A percentile compares a stretch with the other conserved stretches of the same genome.
phyloP scores from a whole-genome alignment of 2,797 vertebrate species.

The Rhinophrynus dorsalis region DNA sequence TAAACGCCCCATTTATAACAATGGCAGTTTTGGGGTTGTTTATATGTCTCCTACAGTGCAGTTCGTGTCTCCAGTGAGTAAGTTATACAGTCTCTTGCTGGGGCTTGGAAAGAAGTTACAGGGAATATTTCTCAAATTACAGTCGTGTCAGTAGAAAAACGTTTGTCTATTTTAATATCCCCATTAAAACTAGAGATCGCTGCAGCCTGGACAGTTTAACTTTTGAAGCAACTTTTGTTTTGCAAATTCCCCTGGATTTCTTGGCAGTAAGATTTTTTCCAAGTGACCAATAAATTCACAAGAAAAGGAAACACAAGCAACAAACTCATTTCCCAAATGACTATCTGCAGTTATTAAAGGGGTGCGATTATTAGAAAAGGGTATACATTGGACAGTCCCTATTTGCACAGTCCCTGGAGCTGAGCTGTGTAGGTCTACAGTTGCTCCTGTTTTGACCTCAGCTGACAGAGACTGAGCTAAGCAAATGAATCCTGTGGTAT shows the following conservation, averaged over 20 bases:
- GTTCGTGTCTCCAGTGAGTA: no score
- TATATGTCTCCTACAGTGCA: no score
- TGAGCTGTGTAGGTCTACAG: no score
- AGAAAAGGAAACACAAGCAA: background rate
- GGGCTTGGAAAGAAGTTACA: constrained; percentile 1
- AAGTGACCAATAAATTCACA: constrained; percentile 12
- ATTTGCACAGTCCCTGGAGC: no score
- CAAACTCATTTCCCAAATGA: background rate
- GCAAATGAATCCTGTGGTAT: no score
- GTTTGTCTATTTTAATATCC: constrained; percentile 14
- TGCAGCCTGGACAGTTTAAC: background rate
- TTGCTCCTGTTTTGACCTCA: no score
- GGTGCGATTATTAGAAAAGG: no score
- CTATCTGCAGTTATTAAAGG: constrained; percentile 6
- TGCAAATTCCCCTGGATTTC: background rate
- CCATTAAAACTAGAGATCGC: constrained; percentile 3
- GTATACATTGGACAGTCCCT: no score
- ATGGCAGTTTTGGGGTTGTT: no score
- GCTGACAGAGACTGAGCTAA: no score
- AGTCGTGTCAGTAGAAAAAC: constrained; percentile 1
- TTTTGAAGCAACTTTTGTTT: background rate
- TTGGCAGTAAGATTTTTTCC: constrained; percentile 30
- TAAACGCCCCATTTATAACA: no score
- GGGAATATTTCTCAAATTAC: constrained; percentile 9
- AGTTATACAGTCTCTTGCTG: no score